Evolutionary conservation across 2,113 vertebrate species (phyloP).

Genomic region (Paralichthys olivaceus): DNA sequence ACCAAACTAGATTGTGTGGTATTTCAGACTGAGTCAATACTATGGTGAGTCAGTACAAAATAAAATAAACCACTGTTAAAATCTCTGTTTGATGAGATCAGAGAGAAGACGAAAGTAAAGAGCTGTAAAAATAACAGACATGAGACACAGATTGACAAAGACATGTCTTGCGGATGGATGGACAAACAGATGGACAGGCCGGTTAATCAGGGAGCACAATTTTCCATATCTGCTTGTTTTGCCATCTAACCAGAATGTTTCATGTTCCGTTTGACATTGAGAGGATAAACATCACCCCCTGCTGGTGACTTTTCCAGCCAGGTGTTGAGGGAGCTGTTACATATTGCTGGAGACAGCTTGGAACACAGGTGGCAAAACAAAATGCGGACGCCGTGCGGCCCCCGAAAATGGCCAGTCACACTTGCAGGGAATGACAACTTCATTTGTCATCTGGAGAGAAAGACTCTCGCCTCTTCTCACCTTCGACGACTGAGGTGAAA

Average conservation of each 20-base stretch:
- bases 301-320: conserved; percentile 45
- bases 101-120: conserved; percentile 1
- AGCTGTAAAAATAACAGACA: conserved; percentile 5
- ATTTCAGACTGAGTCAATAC: not conserved
- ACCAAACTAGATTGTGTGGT: not conserved
- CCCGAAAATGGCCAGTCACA: conserved; percentile 26
- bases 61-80: not conserved
- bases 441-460: conserved; percentile 46
- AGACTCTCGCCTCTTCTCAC: conserved; percentile 9
- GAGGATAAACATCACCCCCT: conserved; percentile 67
- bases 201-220: conserved; percentile 22
- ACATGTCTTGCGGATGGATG: not conserved
- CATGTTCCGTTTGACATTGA: conserved; percentile 22
- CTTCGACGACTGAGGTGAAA: not conserved
- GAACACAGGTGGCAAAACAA: conserved; percentile 59
- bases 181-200: conserved; percentile 2
- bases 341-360: conserved; percentile 31
- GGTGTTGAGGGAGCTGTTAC: conserved; percentile 16
- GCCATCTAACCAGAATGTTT: not conserved
- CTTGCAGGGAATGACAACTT: conserved; percentile 47
- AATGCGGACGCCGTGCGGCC: conserved; percentile 8
- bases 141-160: not conserved
- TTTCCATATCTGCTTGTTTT: conserved; percentile 26
- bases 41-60: not conserved
- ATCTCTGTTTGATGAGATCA: not conserved